These are phyloP conservation scores for Drosophila paracracens DNA, from an alignment of 2,888 invertebrate genomes.

Conservation along the genomic window DNA sequence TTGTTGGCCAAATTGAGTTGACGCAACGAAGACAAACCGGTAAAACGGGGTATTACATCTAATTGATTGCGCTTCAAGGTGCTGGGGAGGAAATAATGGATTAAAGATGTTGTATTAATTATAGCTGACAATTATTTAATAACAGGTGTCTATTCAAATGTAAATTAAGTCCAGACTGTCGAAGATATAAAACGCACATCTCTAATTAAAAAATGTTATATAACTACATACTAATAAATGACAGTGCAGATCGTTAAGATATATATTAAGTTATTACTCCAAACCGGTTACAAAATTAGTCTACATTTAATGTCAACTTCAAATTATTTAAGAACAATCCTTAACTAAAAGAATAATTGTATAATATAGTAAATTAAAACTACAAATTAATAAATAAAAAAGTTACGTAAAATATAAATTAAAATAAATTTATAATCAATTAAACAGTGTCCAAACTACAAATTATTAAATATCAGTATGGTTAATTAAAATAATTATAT, in stretches of 20 bases:
- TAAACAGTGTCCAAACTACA: neutral
- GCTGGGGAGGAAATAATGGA: constrained; percentile 46
- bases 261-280: neutral
- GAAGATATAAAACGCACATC: neutral
- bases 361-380: neutral
- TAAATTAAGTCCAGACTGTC: neutral
- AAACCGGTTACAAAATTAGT: neutral
- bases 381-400: neutral
- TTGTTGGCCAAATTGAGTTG: constrained; percentile 93
- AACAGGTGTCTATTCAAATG: neutral
- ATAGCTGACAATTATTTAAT: neutral
- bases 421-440: neutral
- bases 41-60: constrained; percentile 91
- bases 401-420: neutral
- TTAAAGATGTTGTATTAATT: neutral
- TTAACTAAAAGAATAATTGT: neutral
- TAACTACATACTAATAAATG: neutral
- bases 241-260: neutral
- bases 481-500: neutral
- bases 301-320: neutral
- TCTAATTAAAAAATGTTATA: neutral
- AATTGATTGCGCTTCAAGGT: constrained; percentile 92
- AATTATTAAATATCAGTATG: neutral
- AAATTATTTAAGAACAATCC: neutral
- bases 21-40: constrained; percentile 90